Evolutionary conservation across 2,888 invertebrate genomes (phyloP), one percentile per base, ranked within the genome.

Genomic region (Eupsilia transversa): DNA sequence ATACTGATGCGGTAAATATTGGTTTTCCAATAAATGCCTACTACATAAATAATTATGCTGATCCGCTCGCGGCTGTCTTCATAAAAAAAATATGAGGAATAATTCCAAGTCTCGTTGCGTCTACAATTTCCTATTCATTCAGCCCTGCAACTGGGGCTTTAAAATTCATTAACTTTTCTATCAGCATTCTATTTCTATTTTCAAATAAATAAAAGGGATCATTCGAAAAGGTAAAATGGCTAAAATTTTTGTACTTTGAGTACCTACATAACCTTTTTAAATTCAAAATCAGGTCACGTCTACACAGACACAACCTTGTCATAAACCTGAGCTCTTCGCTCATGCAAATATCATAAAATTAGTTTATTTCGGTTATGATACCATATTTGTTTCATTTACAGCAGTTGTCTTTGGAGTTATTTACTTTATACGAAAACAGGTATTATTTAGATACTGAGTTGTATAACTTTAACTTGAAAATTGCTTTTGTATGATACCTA

Each of bases 211-310:
- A 12, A 52, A 52, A 41, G 41, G 1, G 30, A 41, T n/a, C n/a
- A 17, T 35, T 23, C 6, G 12, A 23, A 27, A 33, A 41, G 10
- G 2, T 30, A n/a, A 7, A 72, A 9, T 33, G 4, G n/a, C 2
- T 41, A 27, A 60, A 23, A 14, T 27, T 33, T 41, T 60, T 20
- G 12, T 59, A 60, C 27, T 12, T 20, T 41, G 33, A 60, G 41
- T 49, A n/a, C n/a, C 30, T 33, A 73, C 14, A 33, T 33, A 27
- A 27, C 9, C 12, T 66, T 57, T 14, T 23, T 49, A 2, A 35
- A 69, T 75, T 60, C 20, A 60, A 59, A 75, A 75, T 78, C 35
- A n/a, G 12, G n/a, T 78, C 79, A 75, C 75, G 75, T 54, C 2
- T 27, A 10, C 30, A 23, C 52, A 52, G 35, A 35, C 35, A 41